These are phyloP conservation scores for Sinocyclocheilus anophthalmus DNA, from an alignment of 2,113 vertebrate genomes.

Conservation along the genomic window DNA sequence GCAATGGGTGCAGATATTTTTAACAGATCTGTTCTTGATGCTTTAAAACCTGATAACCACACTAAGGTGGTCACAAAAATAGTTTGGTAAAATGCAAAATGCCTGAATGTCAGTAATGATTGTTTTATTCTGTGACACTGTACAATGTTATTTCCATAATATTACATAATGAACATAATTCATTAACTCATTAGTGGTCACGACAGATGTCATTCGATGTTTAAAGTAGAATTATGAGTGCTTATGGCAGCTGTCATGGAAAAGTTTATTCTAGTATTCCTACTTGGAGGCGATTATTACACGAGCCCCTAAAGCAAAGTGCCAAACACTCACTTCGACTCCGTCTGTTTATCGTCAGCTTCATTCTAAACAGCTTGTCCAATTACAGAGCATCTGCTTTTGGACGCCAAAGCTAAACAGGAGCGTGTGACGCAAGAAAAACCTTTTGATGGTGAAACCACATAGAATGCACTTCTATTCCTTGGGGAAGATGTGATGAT, in stretches of 20 bases:
- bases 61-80: background rate
- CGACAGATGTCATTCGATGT: constrained; percentile 48
- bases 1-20: constrained; percentile 19
- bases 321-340: constrained; percentile 51
- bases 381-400: constrained; percentile 56
- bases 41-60: constrained; percentile 32
- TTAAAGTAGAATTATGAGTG: constrained; percentile 40
- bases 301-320: constrained; percentile 51
- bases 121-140: background rate
- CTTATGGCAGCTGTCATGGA: constrained; percentile 57
- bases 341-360: constrained; percentile 46
- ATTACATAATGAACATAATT: background rate
- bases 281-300: constrained; percentile 36
- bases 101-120: background rate
- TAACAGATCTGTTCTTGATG: constrained; percentile 23
- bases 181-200: constrained; percentile 13
- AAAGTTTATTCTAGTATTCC: constrained; percentile 48
- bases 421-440: constrained; percentile 49
- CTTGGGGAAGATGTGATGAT: background rate
- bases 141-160: constrained; percentile 14
- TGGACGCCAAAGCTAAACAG: constrained; percentile 47
- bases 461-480: background rate
- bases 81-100: background rate
- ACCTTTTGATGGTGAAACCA: constrained; percentile 25
- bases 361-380: constrained; percentile 57